phyloP scores from a whole-genome alignment of 1,140 invertebrate genomes.

The Drosophila persimilis region DNA sequence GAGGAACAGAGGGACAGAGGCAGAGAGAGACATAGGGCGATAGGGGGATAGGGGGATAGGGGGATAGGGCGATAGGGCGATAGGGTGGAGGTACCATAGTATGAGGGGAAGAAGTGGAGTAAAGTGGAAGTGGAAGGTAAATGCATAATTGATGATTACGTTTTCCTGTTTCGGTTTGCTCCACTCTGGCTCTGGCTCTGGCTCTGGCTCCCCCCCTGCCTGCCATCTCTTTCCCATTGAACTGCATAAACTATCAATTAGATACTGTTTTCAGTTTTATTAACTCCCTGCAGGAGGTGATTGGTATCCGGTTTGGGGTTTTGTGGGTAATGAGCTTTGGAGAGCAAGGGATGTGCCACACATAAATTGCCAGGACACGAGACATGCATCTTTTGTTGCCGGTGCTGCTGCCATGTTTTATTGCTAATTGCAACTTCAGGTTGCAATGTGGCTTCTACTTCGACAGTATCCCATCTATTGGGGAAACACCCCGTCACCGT shows the following conservation, averaged over 20 bases:
- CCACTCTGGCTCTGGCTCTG: too few relatives aligned
- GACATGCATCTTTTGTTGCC: conserved; percentile 38
- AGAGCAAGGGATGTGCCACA: background rate
- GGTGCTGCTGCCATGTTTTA: conserved; percentile 43
- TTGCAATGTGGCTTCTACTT: conserved; percentile 49
- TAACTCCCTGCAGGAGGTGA: conserved; percentile 18
- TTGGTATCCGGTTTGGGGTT: background rate
- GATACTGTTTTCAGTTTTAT: conserved; percentile 34
- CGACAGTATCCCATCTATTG: conserved; percentile 18
- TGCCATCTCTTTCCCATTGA: background rate
- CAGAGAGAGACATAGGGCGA: too few relatives aligned
- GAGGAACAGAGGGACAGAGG: background rate
- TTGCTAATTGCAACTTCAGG: conserved; percentile 71
- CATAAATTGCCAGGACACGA: conserved; percentile 9
- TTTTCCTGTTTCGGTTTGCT: background rate
- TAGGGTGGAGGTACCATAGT: too few relatives aligned
- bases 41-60: too few relatives aligned
- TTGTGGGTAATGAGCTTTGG: conserved; percentile 27
- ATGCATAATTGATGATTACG: conserved; percentile 44
- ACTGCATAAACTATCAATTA: conserved; percentile 30
- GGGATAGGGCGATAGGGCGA: too few relatives aligned
- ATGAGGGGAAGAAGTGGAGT: background rate
- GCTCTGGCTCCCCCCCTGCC: too few relatives aligned
- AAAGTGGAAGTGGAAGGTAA: conserved; percentile 1
- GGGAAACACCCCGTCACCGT: background rate